Conservation (phyloP, 2,888 invertebrate genomes). For the Drosophila falleni region DNA sequence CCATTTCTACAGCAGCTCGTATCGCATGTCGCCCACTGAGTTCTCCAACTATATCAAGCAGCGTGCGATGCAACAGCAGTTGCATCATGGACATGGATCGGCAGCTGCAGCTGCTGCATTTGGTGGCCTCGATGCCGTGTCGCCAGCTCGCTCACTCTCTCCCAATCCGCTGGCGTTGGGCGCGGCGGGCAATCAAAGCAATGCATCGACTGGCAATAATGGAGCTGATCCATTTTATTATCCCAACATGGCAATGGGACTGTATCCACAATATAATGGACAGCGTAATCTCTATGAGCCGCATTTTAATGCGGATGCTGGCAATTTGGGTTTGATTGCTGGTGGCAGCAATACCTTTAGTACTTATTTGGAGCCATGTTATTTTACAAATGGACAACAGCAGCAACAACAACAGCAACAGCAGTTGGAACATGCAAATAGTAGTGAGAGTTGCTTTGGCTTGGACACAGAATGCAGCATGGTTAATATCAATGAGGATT, state of each 20-base stretch:
- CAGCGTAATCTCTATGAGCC: constrained; percentile 83
- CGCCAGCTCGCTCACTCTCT: constrained; percentile 88
- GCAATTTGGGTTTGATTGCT: constrained; percentile 58
- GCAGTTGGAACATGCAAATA: constrained; percentile 55
- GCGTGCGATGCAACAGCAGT: constrained; percentile 95
- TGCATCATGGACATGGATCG: constrained; percentile 85
- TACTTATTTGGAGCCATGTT: constrained; percentile 84
- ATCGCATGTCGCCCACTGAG: constrained; percentile 98
- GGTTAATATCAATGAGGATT: constrained; percentile 40
- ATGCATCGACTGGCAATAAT: background rate
- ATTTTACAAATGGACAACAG: constrained; percentile 69
- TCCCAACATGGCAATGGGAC: constrained; percentile 85
- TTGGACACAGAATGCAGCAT: constrained; percentile 64
- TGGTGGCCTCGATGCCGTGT: constrained; percentile 87
- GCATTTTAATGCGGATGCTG: constrained; percentile 77
- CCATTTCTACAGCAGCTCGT: constrained; percentile 79
- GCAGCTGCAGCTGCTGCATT: constrained; percentile 84
- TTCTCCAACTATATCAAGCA: constrained; percentile 99
- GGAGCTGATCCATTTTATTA: constrained; percentile 87
- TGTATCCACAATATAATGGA: constrained; percentile 84
- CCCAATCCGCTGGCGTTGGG: constrained; percentile 86
- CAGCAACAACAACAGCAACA: constrained; percentile 60
- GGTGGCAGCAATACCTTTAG: constrained; percentile 71
- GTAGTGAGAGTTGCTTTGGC: constrained; percentile 52
- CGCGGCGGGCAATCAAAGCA: constrained; percentile 36